Evolutionary conservation across 1,140 invertebrate genomes (phyloP).

Genomic region (Psix sp.): DNA sequence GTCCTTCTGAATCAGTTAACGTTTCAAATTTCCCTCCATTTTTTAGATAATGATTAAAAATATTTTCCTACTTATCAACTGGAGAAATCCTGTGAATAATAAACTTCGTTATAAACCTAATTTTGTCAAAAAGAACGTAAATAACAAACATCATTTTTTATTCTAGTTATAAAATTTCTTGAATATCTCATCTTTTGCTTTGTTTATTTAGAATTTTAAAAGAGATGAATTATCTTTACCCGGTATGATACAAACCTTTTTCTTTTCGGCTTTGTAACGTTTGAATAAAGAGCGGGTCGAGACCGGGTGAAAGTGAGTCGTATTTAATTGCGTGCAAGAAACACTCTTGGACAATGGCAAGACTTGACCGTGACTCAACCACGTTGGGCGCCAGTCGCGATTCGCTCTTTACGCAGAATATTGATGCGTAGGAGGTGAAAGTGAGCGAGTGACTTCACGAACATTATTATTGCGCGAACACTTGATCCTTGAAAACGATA

Average conservation of each 20-base stretch:
- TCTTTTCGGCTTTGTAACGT: conserved; percentile 3
- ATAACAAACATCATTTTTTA: too few species aligned
- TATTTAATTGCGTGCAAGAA: conserved; percentile 24
- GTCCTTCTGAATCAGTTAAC: too few species aligned
- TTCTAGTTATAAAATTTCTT: too few species aligned
- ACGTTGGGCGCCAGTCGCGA: conserved; percentile 29
- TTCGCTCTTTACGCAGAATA: conserved; percentile 38
- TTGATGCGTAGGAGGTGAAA: conserved; percentile 69
- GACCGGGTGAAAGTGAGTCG: conserved; percentile 67
- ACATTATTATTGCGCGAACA: conserved; percentile 18
- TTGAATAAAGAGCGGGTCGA: conserved; percentile 47
- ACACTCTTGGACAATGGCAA: conserved; percentile 41
- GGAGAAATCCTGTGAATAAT: too few species aligned
- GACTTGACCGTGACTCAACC: conserved; percentile 46
- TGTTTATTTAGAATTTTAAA: too few species aligned
- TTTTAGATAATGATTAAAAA: too few species aligned
- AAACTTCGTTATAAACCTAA: too few species aligned
- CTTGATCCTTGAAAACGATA: background rate
- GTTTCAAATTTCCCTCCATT: too few species aligned
- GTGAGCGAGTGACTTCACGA: conserved; percentile 62
- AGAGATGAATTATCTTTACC: background rate
- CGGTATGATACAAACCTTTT: background rate
- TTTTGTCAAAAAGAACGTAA: too few species aligned
- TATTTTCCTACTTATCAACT: too few species aligned
- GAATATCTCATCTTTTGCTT: too few species aligned